Percentiles rank a stretch among this genome's conserved stretches.
phyloP scores from a whole-genome alignment of 2,113 vertebrate genomes.

The Himantopus leucocephalus region DNA sequence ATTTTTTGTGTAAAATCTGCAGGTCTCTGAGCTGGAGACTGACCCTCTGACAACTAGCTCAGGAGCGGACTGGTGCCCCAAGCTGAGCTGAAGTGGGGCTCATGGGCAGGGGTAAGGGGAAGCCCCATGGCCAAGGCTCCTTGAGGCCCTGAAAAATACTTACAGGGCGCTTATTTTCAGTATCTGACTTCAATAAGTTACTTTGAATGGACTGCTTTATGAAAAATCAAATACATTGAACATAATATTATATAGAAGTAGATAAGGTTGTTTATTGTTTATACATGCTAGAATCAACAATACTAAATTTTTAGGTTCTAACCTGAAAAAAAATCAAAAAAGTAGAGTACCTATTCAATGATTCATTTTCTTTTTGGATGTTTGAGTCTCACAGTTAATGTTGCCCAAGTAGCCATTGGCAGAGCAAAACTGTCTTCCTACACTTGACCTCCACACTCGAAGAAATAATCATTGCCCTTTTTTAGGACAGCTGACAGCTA shows the following conservation, averaged over 20 bases:
- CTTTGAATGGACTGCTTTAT: neutral
- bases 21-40: neutral
- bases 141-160: neutral
- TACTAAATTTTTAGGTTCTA: neutral
- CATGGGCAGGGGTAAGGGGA: neutral
- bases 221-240: neutral
- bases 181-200: neutral
- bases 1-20: neutral
- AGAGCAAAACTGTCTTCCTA: neutral
- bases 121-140: neutral
- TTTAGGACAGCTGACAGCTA: neutral
- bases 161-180: neutral
- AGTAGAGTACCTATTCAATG: neutral
- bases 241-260: neutral
- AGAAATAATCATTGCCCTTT: neutral
- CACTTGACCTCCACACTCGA: neutral
- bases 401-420: neutral
- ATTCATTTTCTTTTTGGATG: neutral
- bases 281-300: neutral
- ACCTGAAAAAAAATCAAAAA: neutral
- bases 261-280: neutral
- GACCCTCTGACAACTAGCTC: neutral
- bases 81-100: neutral
- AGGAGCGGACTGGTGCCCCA: neutral
- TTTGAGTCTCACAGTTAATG: neutral